phyloP scores from a whole-genome alignment of 2,797 vertebrate species.

The Muraenolepis orangiensis region DNA sequence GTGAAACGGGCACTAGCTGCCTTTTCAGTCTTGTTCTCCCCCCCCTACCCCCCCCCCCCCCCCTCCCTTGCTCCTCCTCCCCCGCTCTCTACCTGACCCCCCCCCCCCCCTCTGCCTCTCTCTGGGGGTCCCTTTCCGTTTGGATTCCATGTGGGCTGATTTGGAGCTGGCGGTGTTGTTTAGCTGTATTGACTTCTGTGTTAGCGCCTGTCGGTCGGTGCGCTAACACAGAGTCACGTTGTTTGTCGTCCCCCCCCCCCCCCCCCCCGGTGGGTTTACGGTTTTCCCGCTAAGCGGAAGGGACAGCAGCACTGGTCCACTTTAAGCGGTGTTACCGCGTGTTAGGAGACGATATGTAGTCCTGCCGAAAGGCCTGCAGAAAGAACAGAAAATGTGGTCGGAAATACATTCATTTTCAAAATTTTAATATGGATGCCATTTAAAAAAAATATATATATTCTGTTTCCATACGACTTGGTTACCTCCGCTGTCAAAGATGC shows the following conservation, averaged over 20 bases:
- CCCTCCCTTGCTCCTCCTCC: too few relatives aligned
- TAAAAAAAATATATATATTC: too few relatives aligned
- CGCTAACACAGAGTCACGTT: background rate
- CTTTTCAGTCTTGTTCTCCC: constrained; percentile 10
- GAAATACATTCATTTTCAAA: too few relatives aligned
- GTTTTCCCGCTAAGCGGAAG: background rate
- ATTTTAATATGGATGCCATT: too few relatives aligned
- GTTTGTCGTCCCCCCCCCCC: background rate
- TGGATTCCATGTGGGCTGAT: background rate
- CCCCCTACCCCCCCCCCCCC: background rate
- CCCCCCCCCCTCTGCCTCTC: background rate
- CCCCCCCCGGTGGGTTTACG: too few relatives aligned
- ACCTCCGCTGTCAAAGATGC: too few relatives aligned
- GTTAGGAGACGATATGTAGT: background rate
- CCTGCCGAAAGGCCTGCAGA: background rate
- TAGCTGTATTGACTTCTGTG: background rate
- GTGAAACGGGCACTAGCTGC: constrained; percentile 34
- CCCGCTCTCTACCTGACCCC: background rate
- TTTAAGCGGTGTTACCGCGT: background rate
- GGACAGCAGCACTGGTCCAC: background rate
- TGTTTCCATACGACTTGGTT: too few relatives aligned
- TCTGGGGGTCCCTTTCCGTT: background rate
- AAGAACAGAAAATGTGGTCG: background rate
- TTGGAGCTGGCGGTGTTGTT: background rate
- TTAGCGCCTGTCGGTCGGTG: background rate